phyloP scores from a whole-genome alignment of 2,888 invertebrate species.

The Phyllotreta cruciferae region DNA sequence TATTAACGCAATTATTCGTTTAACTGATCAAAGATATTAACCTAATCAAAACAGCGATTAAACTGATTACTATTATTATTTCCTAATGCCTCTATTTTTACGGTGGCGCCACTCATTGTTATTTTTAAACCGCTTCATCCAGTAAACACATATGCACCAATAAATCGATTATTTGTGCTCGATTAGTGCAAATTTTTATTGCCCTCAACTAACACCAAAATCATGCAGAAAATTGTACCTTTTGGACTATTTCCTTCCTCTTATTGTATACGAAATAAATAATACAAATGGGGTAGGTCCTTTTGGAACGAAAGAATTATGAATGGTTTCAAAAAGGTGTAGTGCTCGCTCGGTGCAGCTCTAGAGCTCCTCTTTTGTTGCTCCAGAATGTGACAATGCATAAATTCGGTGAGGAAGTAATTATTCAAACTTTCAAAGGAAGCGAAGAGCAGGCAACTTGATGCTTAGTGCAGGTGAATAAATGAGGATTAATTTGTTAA shows the following conservation, averaged over 20 bases:
- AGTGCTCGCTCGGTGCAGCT: conserved; percentile 17
- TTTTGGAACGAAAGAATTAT: conserved; percentile 11
- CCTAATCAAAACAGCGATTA: conserved; percentile 22
- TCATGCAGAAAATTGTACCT: no score
- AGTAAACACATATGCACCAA: no score
- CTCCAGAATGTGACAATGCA: conserved; percentile 21
- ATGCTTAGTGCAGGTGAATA: no score
- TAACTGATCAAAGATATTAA: conserved; percentile 20
- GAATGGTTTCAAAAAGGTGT: conserved; percentile 9
- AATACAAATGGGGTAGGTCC: not conserved
- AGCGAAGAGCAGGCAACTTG: no score
- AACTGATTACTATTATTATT: conserved; percentile 22
- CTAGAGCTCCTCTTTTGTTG: not conserved
- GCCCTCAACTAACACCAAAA: no score
- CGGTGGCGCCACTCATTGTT: conserved; percentile 21
- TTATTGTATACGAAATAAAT: conserved; percentile 13
- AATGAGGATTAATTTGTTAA: no score
- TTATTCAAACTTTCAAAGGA: no score
- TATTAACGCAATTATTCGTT: conserved; percentile 21
- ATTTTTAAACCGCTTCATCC: conserved; percentile 7
- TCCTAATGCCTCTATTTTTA: conserved; percentile 20
- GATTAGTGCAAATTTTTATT: no score
- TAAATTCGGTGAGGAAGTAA: conserved; percentile 11
- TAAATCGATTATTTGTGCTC: no score
- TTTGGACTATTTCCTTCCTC: no score